Evolutionary conservation across 1,140 invertebrate species (phyloP).

Genomic region (Eupeodes corollae): DNA sequence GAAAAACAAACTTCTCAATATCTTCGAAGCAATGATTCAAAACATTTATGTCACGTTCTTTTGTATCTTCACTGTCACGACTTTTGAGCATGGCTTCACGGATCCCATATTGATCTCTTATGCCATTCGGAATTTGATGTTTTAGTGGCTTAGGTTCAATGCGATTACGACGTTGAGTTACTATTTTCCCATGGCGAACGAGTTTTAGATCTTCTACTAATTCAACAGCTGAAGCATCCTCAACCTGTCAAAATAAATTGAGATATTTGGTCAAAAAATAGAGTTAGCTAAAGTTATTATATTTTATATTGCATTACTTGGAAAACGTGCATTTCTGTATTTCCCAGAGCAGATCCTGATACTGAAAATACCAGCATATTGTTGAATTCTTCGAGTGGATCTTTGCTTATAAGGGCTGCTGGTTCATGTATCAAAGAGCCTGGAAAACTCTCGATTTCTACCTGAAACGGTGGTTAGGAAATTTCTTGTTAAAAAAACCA

Average conservation of each 20-base stretch:
- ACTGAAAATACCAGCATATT: constrained; percentile 30
- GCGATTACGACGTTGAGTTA: constrained; percentile 26
- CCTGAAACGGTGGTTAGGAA: neutral
- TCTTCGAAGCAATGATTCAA: constrained; percentile 34
- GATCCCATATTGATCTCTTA: constrained; percentile 30
- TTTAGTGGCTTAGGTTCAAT: constrained; percentile 24
- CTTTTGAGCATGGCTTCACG: constrained; percentile 21
- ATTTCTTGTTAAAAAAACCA: no score
- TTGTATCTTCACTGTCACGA: constrained; percentile 22
- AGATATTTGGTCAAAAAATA: no score
- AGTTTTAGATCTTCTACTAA: constrained; percentile 44
- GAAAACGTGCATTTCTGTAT: constrained; percentile 33
- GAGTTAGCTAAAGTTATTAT: neutral
- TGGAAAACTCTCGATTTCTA: constrained; percentile 32
- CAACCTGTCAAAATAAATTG: constrained; percentile 13
- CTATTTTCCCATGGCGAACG: constrained; percentile 29
- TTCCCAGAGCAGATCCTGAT: constrained; percentile 25
- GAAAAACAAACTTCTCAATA: constrained; percentile 26
- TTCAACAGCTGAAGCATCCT: constrained; percentile 42
- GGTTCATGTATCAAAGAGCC: constrained; percentile 29
- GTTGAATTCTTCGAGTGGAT: constrained; percentile 24
- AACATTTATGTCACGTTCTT: constrained; percentile 24
- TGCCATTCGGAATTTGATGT: constrained; percentile 19
- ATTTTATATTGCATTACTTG: constrained; percentile 13
- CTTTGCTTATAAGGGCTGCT: constrained; percentile 28